A percentile compares a stretch with the other conserved stretches of the same genome.
phyloP scores from a whole-genome alignment of 2,797 vertebrate genomes.

The Avahi laniger region DNA sequence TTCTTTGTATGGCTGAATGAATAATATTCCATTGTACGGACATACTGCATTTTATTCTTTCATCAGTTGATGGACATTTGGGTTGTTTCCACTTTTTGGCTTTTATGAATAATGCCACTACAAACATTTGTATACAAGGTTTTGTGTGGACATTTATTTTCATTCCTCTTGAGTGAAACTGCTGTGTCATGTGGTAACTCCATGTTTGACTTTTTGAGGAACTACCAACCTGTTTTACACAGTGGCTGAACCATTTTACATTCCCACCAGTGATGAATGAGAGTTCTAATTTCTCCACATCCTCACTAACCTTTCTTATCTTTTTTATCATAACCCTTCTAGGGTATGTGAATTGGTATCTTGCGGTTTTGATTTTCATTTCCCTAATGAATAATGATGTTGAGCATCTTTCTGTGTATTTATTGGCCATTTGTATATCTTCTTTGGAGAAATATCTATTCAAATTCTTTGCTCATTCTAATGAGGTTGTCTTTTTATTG shows the following conservation, averaged over 20 bases:
- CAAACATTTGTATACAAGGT: not conserved
- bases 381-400: not conserved
- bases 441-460: not conserved
- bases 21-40: not conserved
- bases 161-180: constrained; percentile 11
- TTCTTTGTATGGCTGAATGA: not conserved
- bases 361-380: constrained; percentile 17
- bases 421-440: not conserved
- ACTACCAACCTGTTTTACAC: not conserved
- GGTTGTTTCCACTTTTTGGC: not conserved
- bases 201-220: not conserved
- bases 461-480: not conserved
- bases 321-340: not conserved
- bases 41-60: not conserved
- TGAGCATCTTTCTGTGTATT: not conserved
- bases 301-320: not conserved
- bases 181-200: not conserved
- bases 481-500: not conserved
- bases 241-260: not conserved
- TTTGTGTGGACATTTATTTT: not conserved
- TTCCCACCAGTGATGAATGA: not conserved
- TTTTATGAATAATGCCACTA: not conserved
- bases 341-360: not conserved
- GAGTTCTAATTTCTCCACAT: not conserved
- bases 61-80: not conserved